phyloP scores from a whole-genome alignment of 1,140 invertebrate species.

The Euwallacea fornicatus region DNA sequence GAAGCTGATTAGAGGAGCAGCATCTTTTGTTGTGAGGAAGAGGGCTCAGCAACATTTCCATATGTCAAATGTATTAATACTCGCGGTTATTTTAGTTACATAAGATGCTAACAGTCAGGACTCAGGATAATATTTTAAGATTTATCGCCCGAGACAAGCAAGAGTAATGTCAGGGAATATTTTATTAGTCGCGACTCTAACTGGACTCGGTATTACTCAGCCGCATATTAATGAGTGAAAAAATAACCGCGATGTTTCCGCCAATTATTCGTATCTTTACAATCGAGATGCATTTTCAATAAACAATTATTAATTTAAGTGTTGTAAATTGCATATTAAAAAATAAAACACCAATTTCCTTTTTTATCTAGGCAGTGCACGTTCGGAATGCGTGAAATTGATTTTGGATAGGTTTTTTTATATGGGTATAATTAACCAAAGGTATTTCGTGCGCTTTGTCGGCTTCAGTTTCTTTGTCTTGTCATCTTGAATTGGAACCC shows the following conservation, averaged over 20 bases:
- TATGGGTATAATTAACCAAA: not conserved
- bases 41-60: not conserved
- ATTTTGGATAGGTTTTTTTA: slow-evolving; percentile 3
- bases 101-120: not conserved
- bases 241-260: no score
- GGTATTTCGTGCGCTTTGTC: not conserved
- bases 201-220: not conserved
- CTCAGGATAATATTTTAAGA: slow-evolving; percentile 2
- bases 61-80: slow-evolving; percentile 1
- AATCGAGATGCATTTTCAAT: no score
- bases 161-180: slow-evolving; percentile 4
- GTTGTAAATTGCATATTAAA: slow-evolving; percentile 1
- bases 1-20: no score
- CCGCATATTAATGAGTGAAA: no score
- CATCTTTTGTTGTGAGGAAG: no score
- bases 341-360: slow-evolving; percentile 3
- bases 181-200: not conserved
- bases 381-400: slow-evolving; percentile 2
- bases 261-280: no score
- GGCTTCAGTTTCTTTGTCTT: no score
- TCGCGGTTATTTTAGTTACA: not conserved
- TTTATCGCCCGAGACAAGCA: not conserved
- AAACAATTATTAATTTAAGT: no score
- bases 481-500: no score
- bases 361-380: not conserved